phyloP scores from a whole-genome alignment of 64 coral and sea anemone genomes.

The Astreopora myriophthalma region DNA sequence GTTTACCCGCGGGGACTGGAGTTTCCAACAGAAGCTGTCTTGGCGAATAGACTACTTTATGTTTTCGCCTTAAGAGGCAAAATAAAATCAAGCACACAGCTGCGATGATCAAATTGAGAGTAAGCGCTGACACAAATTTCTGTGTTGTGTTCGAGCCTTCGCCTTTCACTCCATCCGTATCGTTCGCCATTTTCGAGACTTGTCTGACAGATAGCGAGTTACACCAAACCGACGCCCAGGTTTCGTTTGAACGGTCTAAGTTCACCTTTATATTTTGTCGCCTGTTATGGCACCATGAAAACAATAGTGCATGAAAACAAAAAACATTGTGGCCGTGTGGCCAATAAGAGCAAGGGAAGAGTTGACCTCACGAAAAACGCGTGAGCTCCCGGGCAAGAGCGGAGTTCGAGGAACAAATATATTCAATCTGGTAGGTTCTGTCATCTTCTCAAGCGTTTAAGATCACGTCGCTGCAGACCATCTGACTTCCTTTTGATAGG shows the following conservation, averaged over 20 bases:
- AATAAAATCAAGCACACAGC: constrained; percentile 73
- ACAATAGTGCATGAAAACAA: background rate
- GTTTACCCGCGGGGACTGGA: constrained; percentile 73
- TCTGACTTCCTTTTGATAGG: too few species aligned
- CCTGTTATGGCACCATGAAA: background rate
- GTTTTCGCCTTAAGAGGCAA: constrained; percentile 70
- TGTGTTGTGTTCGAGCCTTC: constrained; percentile 36
- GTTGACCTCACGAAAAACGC: background rate
- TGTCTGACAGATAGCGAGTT: background rate
- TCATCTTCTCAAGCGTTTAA: background rate
- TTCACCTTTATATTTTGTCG: background rate
- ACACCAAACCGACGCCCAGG: constrained; percentile 3
- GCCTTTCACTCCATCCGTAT: background rate
- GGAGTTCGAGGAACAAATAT: background rate
- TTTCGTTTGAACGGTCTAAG: background rate
- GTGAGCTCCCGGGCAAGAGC: background rate
- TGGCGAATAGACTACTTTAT: constrained; percentile 78
- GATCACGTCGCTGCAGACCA: background rate
- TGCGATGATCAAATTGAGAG: constrained; percentile 75
- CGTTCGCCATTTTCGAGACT: background rate
- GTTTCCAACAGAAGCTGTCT: constrained; percentile 76
- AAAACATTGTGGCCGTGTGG: background rate
- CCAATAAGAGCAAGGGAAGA: background rate
- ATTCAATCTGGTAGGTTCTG: background rate
- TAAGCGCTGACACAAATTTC: constrained; percentile 74